Evolutionary conservation across 2,113 vertebrate species (phyloP), one percentile per base, ranked within the genome.

Genomic region (Leptocoma aspasia): DNA sequence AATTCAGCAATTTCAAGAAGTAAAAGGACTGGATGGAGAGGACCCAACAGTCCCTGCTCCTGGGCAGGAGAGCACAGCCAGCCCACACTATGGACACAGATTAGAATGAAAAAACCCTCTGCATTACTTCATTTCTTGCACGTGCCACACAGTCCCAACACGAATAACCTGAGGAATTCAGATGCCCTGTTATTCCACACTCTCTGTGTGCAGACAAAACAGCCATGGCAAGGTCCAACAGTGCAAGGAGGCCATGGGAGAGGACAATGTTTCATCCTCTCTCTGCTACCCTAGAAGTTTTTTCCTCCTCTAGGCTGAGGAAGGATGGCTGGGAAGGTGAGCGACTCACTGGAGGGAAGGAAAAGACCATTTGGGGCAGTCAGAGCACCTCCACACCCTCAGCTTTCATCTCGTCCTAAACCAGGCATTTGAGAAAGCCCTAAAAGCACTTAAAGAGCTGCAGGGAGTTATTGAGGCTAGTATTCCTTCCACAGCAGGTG

Each of bases 101-200:
- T 33, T 6, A 24, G 68, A 44, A 68, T 13, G 9, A 42, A 82
- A 66, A 79, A 16, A 3, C 1, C 24, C 15, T 4, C 12, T 8
- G 21, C 11, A 10, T 44, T 5, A 1, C 7, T 68, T 54, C 1
- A 6, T 35, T 44, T 39, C 86, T 60, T 18, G 24, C n/a, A 1
- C 0, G 13, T 6, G 26, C 10, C 10, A 24, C 33, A 19, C 50
- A 59, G 70, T 15, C 18, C 27, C 39, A 8, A 31, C 44, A 39
- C 0, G 2, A 59, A 57, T 3, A n/a, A 39, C 21, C 53, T 9
- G 28, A 45, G 41, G 61, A 20, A 19, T 13, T 17, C 0, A 0
- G 37, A 20, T 41, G 22, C 26, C 19, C n/a, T 5, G 26, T 7
- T 35, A 18, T 5, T 35, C 26, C 89, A 50, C 2, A 1, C 8